Percentiles rank a stretch among this genome's conserved stretches.
Conservation (phyloP, 2,888 invertebrate species). For the Eupithecia tripunctaria region DNA sequence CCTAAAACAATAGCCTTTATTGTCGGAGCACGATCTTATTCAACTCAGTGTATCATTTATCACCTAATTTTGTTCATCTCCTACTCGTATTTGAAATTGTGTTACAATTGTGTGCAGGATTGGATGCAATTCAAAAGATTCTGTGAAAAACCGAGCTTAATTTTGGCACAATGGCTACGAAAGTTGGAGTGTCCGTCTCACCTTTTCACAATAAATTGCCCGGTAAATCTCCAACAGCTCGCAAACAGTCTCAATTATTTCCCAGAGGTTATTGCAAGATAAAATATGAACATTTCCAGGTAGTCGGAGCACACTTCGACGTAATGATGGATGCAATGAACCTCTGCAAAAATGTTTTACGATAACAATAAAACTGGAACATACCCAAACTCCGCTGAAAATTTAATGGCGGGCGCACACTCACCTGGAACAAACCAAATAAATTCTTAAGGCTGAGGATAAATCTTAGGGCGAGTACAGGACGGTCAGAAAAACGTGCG, state of each 20-base stretch:
- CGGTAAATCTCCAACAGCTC: neutral
- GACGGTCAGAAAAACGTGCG: conserved; percentile 22
- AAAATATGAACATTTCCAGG: no score
- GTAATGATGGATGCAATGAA: conserved; percentile 29
- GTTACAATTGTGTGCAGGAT: neutral
- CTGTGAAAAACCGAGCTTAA: neutral
- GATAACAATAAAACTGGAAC: conserved; percentile 37
- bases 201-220: neutral
- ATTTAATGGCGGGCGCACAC: conserved; percentile 40
- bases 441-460: conserved; percentile 37
- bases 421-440: conserved; percentile 45
- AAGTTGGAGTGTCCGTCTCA: neutral
- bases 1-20: neutral
- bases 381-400: conserved; percentile 39
- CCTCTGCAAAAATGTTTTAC: conserved; percentile 31
- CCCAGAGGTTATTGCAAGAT: neutral
- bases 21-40: neutral
- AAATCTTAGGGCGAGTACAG: conserved; percentile 37
- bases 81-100: neutral
- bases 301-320: neutral
- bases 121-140: neutral
- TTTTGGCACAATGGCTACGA: neutral
- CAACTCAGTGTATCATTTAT: neutral
- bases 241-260: conserved; percentile 5
- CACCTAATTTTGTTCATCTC: neutral